Conservation (phyloP, 2,113 vertebrate species). For the human region GRCh38 chr13:45704001-45704500, state of each 20-base stretch:
- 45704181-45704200: not conserved
- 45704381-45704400: not conserved
- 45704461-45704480: not conserved
- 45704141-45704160: not conserved
- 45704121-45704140: not conserved
- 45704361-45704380: not conserved
- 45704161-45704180: not conserved
- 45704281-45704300: not conserved
- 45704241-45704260: not conserved
- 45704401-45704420: not conserved
- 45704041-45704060: not conserved
- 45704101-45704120: not conserved
- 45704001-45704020: not conserved
- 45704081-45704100: not conserved
- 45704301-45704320: not conserved
- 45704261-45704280: not conserved
- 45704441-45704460: not conserved
- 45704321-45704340: not conserved
- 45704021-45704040: not conserved
- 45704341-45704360: not conserved
- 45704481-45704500: not conserved
- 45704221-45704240: not conserved
- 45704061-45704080: not conserved
- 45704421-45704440: too few relatives aligned
- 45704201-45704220: not conserved